Conservation (phyloP, 2,888 invertebrate genomes). For the Drosophila lacicola region DNA sequence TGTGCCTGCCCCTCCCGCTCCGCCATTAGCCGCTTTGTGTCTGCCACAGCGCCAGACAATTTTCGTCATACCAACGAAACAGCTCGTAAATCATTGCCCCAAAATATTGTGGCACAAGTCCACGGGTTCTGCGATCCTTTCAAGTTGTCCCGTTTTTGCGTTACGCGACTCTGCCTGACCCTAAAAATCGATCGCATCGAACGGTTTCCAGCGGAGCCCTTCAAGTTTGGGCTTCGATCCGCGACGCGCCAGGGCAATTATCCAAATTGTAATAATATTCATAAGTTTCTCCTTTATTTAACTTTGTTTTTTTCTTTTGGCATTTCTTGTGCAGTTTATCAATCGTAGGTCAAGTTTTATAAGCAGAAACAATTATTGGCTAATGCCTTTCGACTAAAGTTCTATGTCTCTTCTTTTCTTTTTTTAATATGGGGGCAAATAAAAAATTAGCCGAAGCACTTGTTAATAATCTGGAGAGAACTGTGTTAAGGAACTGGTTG, state of each 20-base stretch:
- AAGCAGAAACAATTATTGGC: slow-evolving; percentile 39
- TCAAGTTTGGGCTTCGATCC: slow-evolving; percentile 18
- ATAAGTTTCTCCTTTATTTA: slow-evolving; percentile 33
- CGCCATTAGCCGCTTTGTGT: not conserved
- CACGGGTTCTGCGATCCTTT: slow-evolving; percentile 29
- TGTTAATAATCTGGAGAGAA: not conserved
- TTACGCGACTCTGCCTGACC: slow-evolving; percentile 52
- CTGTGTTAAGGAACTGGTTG: no score
- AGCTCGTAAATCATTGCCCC: slow-evolving; percentile 71
- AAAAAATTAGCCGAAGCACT: slow-evolving; percentile 18
- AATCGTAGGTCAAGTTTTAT: slow-evolving; percentile 54
- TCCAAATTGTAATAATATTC: slow-evolving; percentile 83
- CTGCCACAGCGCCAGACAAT: slow-evolving; percentile 55
- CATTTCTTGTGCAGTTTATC: slow-evolving; percentile 39
- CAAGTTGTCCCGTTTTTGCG: slow-evolving; percentile 45
- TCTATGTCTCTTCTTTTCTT: not conserved
- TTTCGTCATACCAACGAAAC: slow-evolving; percentile 54
- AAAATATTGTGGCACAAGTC: slow-evolving; percentile 37
- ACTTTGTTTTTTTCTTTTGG: slow-evolving; percentile 8
- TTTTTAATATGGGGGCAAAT: not conserved
- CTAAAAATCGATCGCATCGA: slow-evolving; percentile 45
- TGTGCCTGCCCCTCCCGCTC: slow-evolving; percentile 24
- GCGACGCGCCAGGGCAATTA: slow-evolving; percentile 75
- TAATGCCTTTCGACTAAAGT: slow-evolving; percentile 5
- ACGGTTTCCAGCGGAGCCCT: slow-evolving; percentile 22